Base-by-base conservation (phyloP, 1,140 invertebrate species). In the Aphelenchoides besseyi region DNA sequence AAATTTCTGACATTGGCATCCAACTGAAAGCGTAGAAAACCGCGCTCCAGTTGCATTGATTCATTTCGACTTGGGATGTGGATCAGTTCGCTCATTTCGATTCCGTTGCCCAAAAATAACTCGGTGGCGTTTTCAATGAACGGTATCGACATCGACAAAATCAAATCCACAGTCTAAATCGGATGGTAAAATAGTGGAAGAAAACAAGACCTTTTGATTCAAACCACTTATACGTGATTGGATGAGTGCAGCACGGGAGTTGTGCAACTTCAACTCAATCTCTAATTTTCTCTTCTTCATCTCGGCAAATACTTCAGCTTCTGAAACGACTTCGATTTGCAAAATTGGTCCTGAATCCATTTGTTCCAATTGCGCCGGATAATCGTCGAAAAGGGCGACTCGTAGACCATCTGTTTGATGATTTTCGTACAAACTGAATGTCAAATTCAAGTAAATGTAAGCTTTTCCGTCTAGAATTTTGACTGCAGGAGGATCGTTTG, bases 91-190 rank as follows among this genome's bases (percentile, higher is more conserved):
- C 32, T 30, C 1, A 72, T 67, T 1, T 75, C 30, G 5, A 72
- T 52, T 18, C 78, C 78, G 18, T 71, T 69, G 18, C 73, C 79
- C 9, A 81, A 62, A 18, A 82, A 68, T 16, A 80, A 26, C 37
- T 79, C 71, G 1, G 77, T 70, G 2, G 79, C 80, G 57, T 81
- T 72, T 66, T 81, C 79, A 3, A 82, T 53, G 68, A 81, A 81
- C 29, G 79, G 79, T 12, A 71, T 71, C 0, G 69, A 70, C 69
- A 81, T 79, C 12, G 75, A 71, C 1, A 81, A 72, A 33, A 81
- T 68, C 33, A 82, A 71, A 37, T 81, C 79, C 23, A 82, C 54
- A 2, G 80, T 82, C 80, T 81, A 54, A 59, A 62, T 35, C 29
- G 3, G 1, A 0, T 0, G 1, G 63, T 1, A 36, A 59, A 2